These are phyloP conservation scores for Sinopyrophorus schimmeli DNA, from an alignment of 2,888 invertebrate genomes.

Conservation along the genomic window DNA sequence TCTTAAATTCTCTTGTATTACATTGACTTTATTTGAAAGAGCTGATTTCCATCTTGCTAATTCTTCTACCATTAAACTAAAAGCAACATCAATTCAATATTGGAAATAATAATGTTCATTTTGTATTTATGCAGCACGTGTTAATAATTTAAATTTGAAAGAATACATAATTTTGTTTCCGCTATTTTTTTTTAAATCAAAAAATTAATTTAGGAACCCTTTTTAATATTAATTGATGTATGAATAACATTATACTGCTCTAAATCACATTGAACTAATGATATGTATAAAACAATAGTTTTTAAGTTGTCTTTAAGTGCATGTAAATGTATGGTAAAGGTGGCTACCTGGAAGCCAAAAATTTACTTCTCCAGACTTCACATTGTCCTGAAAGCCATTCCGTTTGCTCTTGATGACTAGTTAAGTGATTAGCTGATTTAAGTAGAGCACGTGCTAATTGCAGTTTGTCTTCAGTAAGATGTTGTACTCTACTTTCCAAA, in stretches of 20 bases:
- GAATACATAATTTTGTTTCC: no score
- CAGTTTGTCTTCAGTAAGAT: slow-evolving; percentile 89
- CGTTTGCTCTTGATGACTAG: slow-evolving; percentile 89
- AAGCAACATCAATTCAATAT: no score
- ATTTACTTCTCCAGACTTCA: slow-evolving; percentile 97
- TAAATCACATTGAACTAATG: no score
- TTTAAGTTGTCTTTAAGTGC: no score
- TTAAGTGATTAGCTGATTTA: slow-evolving; percentile 82
- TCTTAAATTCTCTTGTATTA: slow-evolving; percentile 70
- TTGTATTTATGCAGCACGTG: background rate
- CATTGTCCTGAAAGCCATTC: slow-evolving; percentile 93
- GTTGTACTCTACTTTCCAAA: slow-evolving; percentile 84
- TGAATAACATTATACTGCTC: no score
- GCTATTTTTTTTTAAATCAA: background rate
- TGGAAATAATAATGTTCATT: background rate
- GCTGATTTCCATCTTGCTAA: slow-evolving; percentile 84
- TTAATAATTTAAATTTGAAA: no score
- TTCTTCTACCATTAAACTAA: slow-evolving; percentile 90
- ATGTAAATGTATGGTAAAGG: no score
- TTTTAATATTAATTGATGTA: no score
- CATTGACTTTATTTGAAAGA: slow-evolving; percentile 70
- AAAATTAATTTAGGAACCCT: no score
- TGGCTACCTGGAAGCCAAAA: slow-evolving; percentile 84
- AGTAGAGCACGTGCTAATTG: slow-evolving; percentile 83
- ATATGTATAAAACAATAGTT: no score